phyloP scores from a whole-genome alignment of 2,113 vertebrate genomes.

The Ailurus styani region DNA sequence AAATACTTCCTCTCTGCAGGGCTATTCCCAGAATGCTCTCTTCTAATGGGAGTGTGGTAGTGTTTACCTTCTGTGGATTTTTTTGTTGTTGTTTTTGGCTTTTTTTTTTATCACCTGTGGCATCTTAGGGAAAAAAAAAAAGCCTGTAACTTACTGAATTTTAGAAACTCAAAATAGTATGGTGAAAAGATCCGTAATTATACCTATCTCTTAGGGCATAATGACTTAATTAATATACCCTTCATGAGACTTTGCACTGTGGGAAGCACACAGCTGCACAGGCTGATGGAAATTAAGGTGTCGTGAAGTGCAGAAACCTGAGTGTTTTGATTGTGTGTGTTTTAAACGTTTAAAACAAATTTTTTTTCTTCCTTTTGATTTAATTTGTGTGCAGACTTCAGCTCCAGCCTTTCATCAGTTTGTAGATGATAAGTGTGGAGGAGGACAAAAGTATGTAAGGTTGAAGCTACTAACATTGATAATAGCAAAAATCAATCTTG shows the following conservation, averaged over 20 bases:
- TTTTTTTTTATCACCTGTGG: not conserved
- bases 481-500: slow-evolving; percentile 56
- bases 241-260: slow-evolving; percentile 32
- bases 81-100: not conserved
- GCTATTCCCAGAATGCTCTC: not conserved
- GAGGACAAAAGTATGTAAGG: slow-evolving; percentile 2
- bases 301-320: not conserved
- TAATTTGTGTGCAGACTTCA: slow-evolving; percentile 12
- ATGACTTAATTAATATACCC: slow-evolving; percentile 70
- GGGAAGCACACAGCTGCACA: slow-evolving; percentile 14
- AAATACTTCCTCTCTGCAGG: not conserved
- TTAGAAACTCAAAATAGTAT: slow-evolving; percentile 63
- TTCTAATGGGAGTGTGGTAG: not conserved
- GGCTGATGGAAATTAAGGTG: slow-evolving; percentile 53
- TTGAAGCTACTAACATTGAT: slow-evolving; percentile 40
- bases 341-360: slow-evolving; percentile 58
- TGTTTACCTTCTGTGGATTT: not conserved
- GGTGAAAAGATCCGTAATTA: slow-evolving; percentile 25
- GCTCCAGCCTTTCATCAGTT: not conserved
- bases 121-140: not conserved
- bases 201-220: slow-evolving; percentile 39
- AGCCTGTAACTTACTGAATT: slow-evolving; percentile 41
- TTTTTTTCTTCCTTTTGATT: not conserved
- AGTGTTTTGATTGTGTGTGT: slow-evolving; percentile 48
- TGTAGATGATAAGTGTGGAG: slow-evolving; percentile 6